These are phyloP conservation scores for Gambusia yucatana DNA, from an alignment of 2,797 vertebrate genomes.

Conservation along the genomic window DNA sequence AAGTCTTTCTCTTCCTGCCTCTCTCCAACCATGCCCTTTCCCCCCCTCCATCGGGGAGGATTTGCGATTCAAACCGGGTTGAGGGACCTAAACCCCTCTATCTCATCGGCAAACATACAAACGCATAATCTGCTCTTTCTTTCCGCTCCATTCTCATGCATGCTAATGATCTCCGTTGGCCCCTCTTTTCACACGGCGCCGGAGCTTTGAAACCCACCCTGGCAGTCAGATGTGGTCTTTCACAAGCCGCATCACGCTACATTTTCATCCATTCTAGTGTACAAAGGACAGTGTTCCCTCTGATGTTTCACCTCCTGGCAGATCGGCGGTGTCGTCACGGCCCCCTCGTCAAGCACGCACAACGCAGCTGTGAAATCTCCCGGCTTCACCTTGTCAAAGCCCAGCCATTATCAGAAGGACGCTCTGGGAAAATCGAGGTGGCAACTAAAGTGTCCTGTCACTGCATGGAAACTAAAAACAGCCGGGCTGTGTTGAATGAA, in stretches of 20 bases:
- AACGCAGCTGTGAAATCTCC: conserved; percentile 37
- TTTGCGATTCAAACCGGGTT: conserved; percentile 76
- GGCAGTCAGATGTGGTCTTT: conserved; percentile 50
- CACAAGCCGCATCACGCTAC: conserved; percentile 38
- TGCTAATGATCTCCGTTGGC: conserved; percentile 73
- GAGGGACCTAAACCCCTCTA: conserved; percentile 76
- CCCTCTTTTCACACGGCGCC: conserved; percentile 62
- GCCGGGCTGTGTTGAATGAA: not conserved
- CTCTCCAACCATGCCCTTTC: conserved; percentile 46
- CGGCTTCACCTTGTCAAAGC: conserved; percentile 19
- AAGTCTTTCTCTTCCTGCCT: conserved; percentile 66
- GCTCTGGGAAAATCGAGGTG: conserved; percentile 6
- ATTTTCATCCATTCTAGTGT: conserved; percentile 31
- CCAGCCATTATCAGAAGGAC: conserved; percentile 22
- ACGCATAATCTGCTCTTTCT: conserved; percentile 83
- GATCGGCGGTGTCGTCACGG: conserved; percentile 20
- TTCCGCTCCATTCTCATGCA: conserved; percentile 72
- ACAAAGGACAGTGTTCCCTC: conserved; percentile 43
- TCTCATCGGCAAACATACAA: conserved; percentile 84
- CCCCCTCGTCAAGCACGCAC: not conserved
- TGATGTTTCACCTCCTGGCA: conserved; percentile 40
- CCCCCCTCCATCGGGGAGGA: conserved; percentile 61
- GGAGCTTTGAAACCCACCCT: conserved; percentile 62
- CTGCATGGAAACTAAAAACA: not conserved
- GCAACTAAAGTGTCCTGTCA: not conserved